These are phyloP conservation scores for Macropodus opercularis DNA, from an alignment of 2,797 vertebrate species.

Conservation along the genomic window DNA sequence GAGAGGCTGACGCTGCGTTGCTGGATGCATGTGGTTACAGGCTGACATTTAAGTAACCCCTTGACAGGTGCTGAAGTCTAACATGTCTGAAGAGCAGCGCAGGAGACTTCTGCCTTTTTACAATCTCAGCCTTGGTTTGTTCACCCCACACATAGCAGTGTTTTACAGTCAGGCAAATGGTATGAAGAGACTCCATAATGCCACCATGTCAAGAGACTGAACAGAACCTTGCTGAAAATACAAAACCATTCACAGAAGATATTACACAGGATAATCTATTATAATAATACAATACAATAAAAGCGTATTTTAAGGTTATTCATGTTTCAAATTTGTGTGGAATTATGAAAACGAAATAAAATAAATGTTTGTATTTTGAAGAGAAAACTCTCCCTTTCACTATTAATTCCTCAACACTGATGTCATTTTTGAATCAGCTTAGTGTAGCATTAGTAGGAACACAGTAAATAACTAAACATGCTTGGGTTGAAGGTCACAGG, in stretches of 20 bases:
- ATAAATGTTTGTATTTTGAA: too few species aligned
- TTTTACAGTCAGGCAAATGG: constrained; percentile 74
- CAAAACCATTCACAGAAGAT: constrained; percentile 29
- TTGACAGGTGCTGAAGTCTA: constrained; percentile 77
- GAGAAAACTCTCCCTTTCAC: too few species aligned
- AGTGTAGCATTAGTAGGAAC: too few species aligned
- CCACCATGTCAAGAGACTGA: constrained; percentile 36
- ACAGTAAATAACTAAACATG: too few species aligned
- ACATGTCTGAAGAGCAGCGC: constrained; percentile 68
- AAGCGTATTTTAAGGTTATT: background rate
- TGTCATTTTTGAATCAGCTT: too few species aligned
- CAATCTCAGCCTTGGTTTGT: constrained; percentile 64
- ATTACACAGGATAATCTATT: constrained; percentile 2
- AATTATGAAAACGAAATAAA: too few species aligned
- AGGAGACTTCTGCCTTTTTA: constrained; percentile 69
- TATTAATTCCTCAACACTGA: too few species aligned
- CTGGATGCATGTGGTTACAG: constrained; percentile 60
- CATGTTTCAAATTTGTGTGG: too few species aligned
- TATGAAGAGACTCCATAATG: constrained; percentile 52
- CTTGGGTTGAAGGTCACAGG: too few species aligned
- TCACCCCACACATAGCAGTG: constrained; percentile 71
- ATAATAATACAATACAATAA: too few species aligned
- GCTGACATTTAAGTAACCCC: constrained; percentile 69
- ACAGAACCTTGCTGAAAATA: constrained; percentile 32
- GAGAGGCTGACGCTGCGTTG: constrained; percentile 48